Percentiles rank a stretch among this genome's conserved stretches.
Conservation (phyloP, 1,140 invertebrate species). For the Oryctes rhinoceros region DNA sequence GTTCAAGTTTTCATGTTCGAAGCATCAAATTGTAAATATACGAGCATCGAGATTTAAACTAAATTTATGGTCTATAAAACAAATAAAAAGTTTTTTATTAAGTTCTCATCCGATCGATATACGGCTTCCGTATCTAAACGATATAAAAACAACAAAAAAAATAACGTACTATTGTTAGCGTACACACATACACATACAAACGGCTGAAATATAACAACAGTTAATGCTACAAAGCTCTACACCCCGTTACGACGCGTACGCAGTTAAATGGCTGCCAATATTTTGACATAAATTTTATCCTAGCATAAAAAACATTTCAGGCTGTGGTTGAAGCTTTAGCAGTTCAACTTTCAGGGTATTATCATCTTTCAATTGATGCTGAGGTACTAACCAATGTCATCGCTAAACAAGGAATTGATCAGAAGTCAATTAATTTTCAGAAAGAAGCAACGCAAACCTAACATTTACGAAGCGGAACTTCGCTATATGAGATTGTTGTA, state of each 20-base stretch:
- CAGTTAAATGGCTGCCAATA: neutral
- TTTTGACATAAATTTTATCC: too few relatives aligned
- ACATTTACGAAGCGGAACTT: neutral
- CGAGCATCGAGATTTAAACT: neutral
- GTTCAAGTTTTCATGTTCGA: neutral
- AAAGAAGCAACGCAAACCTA: too few relatives aligned
- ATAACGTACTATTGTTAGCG: neutral
- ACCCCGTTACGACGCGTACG: neutral
- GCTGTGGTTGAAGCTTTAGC: too few relatives aligned
- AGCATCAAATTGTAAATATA: neutral
- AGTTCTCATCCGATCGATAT: neutral
- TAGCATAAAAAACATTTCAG: too few relatives aligned
- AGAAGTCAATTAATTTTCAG: too few relatives aligned
- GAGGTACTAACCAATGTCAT: too few relatives aligned
- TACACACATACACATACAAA: neutral
- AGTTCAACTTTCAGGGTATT: too few relatives aligned
- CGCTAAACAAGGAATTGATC: too few relatives aligned
- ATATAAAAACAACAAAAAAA: neutral
- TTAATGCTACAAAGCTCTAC: neutral
- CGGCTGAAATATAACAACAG: neutral
- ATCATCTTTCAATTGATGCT: too few relatives aligned
- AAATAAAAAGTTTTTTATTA: constrained; percentile 21
- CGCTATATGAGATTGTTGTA: too few relatives aligned
- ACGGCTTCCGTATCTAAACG: neutral
- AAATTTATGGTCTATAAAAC: neutral